These are phyloP conservation scores for Drosophila ambigua DNA, from an alignment of 1,140 invertebrate genomes.

Conservation along the genomic window DNA sequence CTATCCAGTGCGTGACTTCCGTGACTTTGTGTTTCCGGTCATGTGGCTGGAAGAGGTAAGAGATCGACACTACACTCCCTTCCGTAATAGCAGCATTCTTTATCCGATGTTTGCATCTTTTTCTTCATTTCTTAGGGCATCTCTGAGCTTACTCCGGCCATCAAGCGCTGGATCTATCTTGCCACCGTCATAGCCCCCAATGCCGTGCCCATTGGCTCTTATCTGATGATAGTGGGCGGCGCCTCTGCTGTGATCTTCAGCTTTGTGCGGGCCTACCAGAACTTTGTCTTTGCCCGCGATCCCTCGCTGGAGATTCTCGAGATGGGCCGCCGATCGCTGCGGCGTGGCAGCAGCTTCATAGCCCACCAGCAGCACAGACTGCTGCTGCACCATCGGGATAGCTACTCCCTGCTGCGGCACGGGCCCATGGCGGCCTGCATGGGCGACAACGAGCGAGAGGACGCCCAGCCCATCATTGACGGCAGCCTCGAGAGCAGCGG, in stretches of 20 bases:
- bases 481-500: conserved; percentile 12
- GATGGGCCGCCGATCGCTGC: conserved; percentile 88
- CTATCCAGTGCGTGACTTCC: conserved; percentile 89
- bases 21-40: conserved; percentile 92
- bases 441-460: conserved; percentile 57
- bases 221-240: conserved; percentile 89
- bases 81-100: neutral
- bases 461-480: conserved; percentile 72
- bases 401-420: conserved; percentile 85
- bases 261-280: conserved; percentile 90
- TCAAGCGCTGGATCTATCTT: conserved; percentile 90
- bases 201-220: conserved; percentile 88
- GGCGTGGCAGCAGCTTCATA: conserved; percentile 89
- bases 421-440: conserved; percentile 65
- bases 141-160: conserved; percentile 90
- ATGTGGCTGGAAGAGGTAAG: conserved; percentile 94
- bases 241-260: conserved; percentile 86
- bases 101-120: neutral
- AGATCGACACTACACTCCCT: conserved; percentile 6
- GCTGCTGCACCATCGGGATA: conserved; percentile 85
- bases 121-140: conserved; percentile 87
- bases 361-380: conserved; percentile 88
- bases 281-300: conserved; percentile 88
- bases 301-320: conserved; percentile 89
- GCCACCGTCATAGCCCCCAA: conserved; percentile 90